Conservation (phyloP, 2,113 vertebrate genomes). For the Sphyrna mokarran region DNA sequence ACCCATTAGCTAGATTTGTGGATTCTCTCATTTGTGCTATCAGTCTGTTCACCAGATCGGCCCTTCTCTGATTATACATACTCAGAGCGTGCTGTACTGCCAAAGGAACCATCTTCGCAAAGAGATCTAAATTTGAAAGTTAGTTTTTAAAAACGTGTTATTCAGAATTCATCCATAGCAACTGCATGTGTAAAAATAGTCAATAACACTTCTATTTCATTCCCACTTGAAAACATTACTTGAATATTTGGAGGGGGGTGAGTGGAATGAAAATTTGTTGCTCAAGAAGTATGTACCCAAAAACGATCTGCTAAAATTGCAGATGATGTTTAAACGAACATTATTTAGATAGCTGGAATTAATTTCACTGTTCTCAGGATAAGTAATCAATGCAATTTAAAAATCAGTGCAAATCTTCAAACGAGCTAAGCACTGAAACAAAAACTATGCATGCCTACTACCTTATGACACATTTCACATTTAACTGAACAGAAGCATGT, state of each 20-base stretch:
- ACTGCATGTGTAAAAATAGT: neutral
- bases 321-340: neutral
- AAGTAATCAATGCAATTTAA: neutral
- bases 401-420: neutral
- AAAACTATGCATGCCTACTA: neutral
- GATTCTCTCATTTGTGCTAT: conserved; percentile 93
- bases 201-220: neutral
- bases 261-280: neutral
- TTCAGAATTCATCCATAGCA: neutral
- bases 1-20: conserved; percentile 93
- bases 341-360: neutral
- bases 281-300: no score
- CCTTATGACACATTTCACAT: neutral
- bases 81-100: conserved; percentile 85
- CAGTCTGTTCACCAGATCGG: conserved; percentile 81
- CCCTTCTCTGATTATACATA: conserved; percentile 78
- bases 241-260: neutral
- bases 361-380: neutral
- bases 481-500: neutral
- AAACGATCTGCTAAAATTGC: neutral
- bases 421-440: neutral
- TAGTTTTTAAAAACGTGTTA: neutral
- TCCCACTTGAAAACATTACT: neutral
- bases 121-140: conserved; percentile 66
- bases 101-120: conserved; percentile 98